phyloP scores from a whole-genome alignment of 1,140 invertebrate species.

The Helicoverpa zea region DNA sequence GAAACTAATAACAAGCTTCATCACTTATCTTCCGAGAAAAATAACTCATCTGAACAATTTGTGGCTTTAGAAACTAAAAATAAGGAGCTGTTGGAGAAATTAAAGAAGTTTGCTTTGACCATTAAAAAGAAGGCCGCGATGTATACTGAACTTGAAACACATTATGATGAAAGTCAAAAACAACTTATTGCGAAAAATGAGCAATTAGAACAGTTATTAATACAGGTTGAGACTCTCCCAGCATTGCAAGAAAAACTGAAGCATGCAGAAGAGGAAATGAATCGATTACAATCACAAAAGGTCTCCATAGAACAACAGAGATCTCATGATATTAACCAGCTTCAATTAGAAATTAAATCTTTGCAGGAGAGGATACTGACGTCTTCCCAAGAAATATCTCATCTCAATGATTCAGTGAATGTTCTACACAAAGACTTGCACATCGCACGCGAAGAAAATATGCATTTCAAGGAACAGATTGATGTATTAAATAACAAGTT shows the following conservation, averaged over 20 bases:
- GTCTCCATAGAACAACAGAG: slow-evolving; percentile 65
- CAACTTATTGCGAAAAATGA: slow-evolving; percentile 75
- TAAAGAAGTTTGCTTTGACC: slow-evolving; percentile 92
- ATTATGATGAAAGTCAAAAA: slow-evolving; percentile 79
- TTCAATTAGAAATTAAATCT: slow-evolving; percentile 65
- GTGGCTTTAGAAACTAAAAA: slow-evolving; percentile 79
- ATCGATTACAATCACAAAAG: slow-evolving; percentile 67
- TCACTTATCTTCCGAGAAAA: slow-evolving; percentile 64
- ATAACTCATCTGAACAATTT: slow-evolving; percentile 69
- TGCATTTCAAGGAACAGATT: slow-evolving; percentile 70
- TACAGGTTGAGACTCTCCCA: slow-evolving; percentile 74
- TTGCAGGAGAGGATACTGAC: slow-evolving; percentile 65
- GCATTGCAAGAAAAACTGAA: slow-evolving; percentile 77
- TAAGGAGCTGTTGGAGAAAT: slow-evolving; percentile 90
- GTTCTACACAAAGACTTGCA: slow-evolving; percentile 68
- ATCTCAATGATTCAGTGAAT: slow-evolving; percentile 64
- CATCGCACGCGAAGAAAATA: slow-evolving; percentile 71
- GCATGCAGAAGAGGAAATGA: slow-evolving; percentile 75
- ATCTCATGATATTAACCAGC: slow-evolving; percentile 59
- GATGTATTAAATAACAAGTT: slow-evolving; percentile 76
- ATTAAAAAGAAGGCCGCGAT: slow-evolving; percentile 90
- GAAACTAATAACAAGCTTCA: slow-evolving; percentile 70
- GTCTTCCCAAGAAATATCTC: slow-evolving; percentile 61
- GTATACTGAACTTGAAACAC: slow-evolving; percentile 89
- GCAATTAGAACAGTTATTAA: slow-evolving; percentile 69